These are phyloP conservation scores for Blastomussa wellsi DNA, from an alignment of 92 coral and sea anemone species.

Conservation along the genomic window DNA sequence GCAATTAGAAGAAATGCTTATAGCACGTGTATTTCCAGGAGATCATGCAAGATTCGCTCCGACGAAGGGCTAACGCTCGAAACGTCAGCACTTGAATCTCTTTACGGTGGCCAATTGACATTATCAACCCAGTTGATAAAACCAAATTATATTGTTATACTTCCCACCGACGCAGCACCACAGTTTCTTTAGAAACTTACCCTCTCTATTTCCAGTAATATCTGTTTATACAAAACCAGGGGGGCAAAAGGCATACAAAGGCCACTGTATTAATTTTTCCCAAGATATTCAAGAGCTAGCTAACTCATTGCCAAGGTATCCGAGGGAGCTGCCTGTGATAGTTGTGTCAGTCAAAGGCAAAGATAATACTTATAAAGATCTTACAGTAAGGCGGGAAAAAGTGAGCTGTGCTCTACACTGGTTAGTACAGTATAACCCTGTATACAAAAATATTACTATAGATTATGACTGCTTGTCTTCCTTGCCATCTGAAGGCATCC, in stretches of 20 bases:
- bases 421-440: conserved; percentile 46
- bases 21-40: conserved; percentile 18
- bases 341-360: conserved; percentile 57
- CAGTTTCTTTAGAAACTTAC: too few species aligned
- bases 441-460: conserved; percentile 25
- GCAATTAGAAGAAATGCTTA: conserved; percentile 22
- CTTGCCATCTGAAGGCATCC: conserved; percentile 61
- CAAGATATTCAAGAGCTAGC: conserved; percentile 52
- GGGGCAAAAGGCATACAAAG: conserved; percentile 65
- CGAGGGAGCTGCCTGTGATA: conserved; percentile 44
- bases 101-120: too few species aligned
- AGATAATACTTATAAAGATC: conserved; percentile 46
- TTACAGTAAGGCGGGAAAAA: conserved; percentile 42
- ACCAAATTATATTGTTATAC: too few species aligned
- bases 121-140: too few species aligned
- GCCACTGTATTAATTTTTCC: conserved; percentile 64
- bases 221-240: conserved; percentile 17
- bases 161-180: too few species aligned
- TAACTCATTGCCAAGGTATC: conserved; percentile 49
- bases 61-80: too few species aligned
- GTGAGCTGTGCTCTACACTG: conserved; percentile 50
- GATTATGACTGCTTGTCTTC: conserved; percentile 53
- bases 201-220: too few species aligned
- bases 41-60: too few species aligned
- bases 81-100: too few species aligned